These are phyloP conservation scores for Panzeria rudis DNA, from an alignment of 2,888 invertebrate species.

Conservation along the genomic window DNA sequence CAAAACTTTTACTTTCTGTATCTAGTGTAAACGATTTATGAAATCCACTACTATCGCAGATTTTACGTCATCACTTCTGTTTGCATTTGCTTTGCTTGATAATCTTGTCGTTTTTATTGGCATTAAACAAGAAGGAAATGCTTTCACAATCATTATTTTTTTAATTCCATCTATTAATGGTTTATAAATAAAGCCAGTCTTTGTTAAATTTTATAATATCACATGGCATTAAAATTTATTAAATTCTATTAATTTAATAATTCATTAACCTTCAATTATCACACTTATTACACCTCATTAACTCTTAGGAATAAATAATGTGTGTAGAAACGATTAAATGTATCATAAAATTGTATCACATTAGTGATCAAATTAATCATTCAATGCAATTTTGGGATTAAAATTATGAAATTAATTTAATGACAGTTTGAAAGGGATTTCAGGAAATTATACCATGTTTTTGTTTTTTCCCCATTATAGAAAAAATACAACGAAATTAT, in stretches of 20 bases:
- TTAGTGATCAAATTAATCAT: constrained; percentile 21
- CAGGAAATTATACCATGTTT: background rate
- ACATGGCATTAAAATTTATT: background rate
- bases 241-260: constrained; percentile 27
- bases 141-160: constrained; percentile 34
- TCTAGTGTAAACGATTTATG: background rate
- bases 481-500: too few species aligned
- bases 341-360: constrained; percentile 27
- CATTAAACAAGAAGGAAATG: constrained; percentile 56
- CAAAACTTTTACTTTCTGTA: background rate
- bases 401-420: background rate
- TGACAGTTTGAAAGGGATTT: constrained; percentile 19
- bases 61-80: constrained; percentile 10
- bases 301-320: constrained; percentile 34
- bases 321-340: constrained; percentile 29
- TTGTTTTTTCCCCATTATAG: background rate
- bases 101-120: constrained; percentile 22
- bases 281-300: constrained; percentile 55
- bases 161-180: constrained; percentile 21
- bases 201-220: constrained; percentile 30
- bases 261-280: constrained; percentile 60
- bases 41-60: background rate
- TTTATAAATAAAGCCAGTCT: constrained; percentile 51
- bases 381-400: constrained; percentile 51
- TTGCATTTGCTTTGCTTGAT: constrained; percentile 29